These are phyloP conservation scores for Ariolimax columbianus DNA, from an alignment of 2,888 invertebrate genomes.

Conservation along the genomic window DNA sequence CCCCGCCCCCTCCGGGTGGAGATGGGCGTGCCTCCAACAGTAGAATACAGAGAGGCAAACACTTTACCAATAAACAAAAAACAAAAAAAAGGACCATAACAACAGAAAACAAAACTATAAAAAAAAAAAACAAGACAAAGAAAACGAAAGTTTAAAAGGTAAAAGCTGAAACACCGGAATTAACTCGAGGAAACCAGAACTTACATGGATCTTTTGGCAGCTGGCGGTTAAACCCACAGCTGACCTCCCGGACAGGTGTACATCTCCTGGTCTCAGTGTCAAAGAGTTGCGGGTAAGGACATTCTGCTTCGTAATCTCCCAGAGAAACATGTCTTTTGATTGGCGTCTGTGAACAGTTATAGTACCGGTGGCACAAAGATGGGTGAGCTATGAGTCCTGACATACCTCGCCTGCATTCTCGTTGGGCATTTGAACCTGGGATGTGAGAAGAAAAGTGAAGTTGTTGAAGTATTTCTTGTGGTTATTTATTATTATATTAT, in stretches of 20 bases:
- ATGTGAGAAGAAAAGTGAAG: background rate
- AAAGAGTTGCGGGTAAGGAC: constrained; percentile 26
- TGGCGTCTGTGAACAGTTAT: constrained; percentile 14
- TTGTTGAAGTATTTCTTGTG: too few species aligned
- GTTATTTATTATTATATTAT: too few species aligned
- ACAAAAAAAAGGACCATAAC: too few species aligned
- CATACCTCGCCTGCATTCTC: constrained; percentile 3
- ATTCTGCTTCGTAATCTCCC: constrained; percentile 17
- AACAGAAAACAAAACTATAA: background rate
- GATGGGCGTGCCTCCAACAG: too few species aligned
- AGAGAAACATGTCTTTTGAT: background rate
- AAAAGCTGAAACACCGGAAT: too few species aligned
- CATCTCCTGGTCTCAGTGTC: constrained; percentile 4
- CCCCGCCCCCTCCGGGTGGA: too few species aligned
- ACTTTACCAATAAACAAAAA: too few species aligned
- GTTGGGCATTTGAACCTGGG: constrained; percentile 18
- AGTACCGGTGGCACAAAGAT: constrained; percentile 20
- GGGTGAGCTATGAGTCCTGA: constrained; percentile 17
- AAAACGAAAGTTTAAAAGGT: background rate
- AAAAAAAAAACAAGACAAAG: background rate
- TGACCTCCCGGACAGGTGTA: background rate
- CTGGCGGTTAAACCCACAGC: background rate
- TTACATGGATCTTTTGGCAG: constrained; percentile 25
- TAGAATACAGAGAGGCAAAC: too few species aligned
- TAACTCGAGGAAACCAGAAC: background rate